Percentiles rank a stretch among this genome's conserved stretches.
Evolutionary conservation across 2,797 vertebrate genomes (phyloP).

Genomic region (Notolabrus celidotus): DNA sequence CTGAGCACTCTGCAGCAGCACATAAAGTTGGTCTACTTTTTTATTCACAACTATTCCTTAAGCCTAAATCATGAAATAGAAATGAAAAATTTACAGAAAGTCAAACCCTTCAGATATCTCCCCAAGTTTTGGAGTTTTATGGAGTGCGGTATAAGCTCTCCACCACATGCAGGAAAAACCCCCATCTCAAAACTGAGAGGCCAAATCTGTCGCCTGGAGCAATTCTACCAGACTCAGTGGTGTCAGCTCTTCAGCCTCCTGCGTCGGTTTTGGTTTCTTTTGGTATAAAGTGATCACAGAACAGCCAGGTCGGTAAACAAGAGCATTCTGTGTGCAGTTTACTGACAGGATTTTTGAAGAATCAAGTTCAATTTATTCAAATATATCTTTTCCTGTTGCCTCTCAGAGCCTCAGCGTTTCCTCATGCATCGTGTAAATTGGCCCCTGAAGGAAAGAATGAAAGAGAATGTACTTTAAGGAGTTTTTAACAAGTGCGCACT

Average conservation of each 20-base stretch:
- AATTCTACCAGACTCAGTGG: slow-evolving; percentile 6
- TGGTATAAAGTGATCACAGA: slow-evolving; percentile 41
- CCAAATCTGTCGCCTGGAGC: slow-evolving; percentile 31
- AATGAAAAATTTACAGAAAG: neutral
- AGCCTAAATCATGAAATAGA: slow-evolving; percentile 15
- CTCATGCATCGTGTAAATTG: slow-evolving; percentile 28
- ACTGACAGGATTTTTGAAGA: slow-evolving; percentile 15
- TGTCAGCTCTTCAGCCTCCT: slow-evolving; percentile 30
- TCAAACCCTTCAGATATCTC: slow-evolving; percentile 2
- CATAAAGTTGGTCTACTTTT: slow-evolving; percentile 18
- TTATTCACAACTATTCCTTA: slow-evolving; percentile 21
- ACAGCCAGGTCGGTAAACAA: slow-evolving; percentile 37
- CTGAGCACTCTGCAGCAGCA: neutral
- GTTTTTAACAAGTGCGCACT: slow-evolving; percentile 30
- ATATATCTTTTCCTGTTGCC: slow-evolving; percentile 11
- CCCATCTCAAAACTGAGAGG: slow-evolving; percentile 25
- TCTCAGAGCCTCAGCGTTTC: slow-evolving; percentile 13
- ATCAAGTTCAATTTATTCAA: slow-evolving; percentile 19
- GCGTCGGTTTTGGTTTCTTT: slow-evolving; percentile 30
- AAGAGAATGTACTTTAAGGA: slow-evolving; percentile 33
- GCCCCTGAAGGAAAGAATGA: slow-evolving; percentile 30
- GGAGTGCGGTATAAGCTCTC: slow-evolving; percentile 18
- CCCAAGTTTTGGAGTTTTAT: slow-evolving; percentile 13
- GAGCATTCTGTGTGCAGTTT: slow-evolving; percentile 29
- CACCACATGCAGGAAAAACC: slow-evolving; percentile 10